Base-by-base conservation (phyloP, 2,888 invertebrate genomes). In the Molanna angustata region DNA sequence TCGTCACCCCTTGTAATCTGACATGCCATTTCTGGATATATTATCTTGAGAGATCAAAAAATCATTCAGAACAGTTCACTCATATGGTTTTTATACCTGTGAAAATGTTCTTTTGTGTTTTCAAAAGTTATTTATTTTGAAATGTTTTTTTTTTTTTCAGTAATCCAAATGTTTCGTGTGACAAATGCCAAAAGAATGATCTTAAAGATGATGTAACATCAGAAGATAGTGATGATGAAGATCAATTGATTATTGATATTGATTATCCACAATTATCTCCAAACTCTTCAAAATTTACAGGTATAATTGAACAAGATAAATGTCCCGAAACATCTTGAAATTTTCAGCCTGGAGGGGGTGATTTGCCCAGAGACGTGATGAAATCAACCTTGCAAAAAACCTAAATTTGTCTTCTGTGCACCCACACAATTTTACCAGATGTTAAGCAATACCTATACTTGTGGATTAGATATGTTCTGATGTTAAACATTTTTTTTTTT, bases 221-320 rank as follows among this genome's bases (percentile, higher is more conserved):
- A 16, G 11, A 16, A 42, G 33, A 27, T 9, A 39, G 40, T 22
- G 48, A 52, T 33, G 47, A 52, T 45, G 42, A 52, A 17, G 33
- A 48, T 21, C 19, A 37, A 31, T 22, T 52, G n/a, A 21, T 52
- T 9, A 48, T 48, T 9, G 27, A 35, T 42, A 18, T n/a, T 2
- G 43, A 50, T 31, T n/a, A 21, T 31, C 20, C 21, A 13, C 16
- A 17, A 14, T 11, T 43, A 13, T 42, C 14, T 9, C 21, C 14
- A 17, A n/a, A n/a, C n/a, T 11, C 41, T n/a, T 16, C 33, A 11
- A 21, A 27, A 43, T 17, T 35, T 9, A 37, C 2, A 35, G 35
- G 37, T 46, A 35, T 4, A n/a, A n/a, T 11, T n/a, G 6, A 4
- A 9, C 4, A 6, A 11, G 4, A 35, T 6, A 35, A 13, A 13